Conservation (phyloP, 1,140 invertebrate genomes). For the Drosophila neocordata region DNA sequence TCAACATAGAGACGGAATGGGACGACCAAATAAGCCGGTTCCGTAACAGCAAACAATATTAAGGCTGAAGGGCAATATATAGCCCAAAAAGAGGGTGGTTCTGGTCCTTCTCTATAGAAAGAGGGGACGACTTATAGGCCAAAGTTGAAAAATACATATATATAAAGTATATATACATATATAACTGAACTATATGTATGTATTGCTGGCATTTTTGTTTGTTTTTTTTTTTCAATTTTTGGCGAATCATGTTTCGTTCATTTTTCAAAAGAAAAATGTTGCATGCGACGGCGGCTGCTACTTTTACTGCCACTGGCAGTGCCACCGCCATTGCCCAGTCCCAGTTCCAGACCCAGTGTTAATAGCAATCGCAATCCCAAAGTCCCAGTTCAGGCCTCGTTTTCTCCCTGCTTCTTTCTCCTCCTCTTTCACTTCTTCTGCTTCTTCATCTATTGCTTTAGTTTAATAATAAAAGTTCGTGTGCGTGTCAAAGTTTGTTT, state of each 20-base stretch:
- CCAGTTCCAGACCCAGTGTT: conserved; percentile 21
- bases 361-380: conserved; percentile 19
- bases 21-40: conserved; percentile 45
- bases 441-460: conserved; percentile 12
- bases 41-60: conserved; percentile 43
- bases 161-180: conserved; percentile 17
- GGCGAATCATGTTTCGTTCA: conserved; percentile 82
- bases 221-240: conserved; percentile 37
- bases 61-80: background rate
- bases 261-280: conserved; percentile 82
- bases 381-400: too few species aligned
- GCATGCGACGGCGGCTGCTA: conserved; percentile 75
- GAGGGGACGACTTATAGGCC: conserved; percentile 59
- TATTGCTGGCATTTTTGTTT: conserved; percentile 33
- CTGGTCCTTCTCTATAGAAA: background rate
- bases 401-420: background rate
- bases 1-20: background rate
- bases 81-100: background rate
- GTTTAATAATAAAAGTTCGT: conserved; percentile 79
- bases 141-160: conserved; percentile 59
- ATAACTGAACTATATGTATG: conserved; percentile 26
- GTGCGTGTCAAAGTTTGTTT: conserved; percentile 81
- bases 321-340: conserved; percentile 54
- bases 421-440: background rate
- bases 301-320: conserved; percentile 63